A percentile compares a stretch with the other conserved stretches of the same genome.
These are phyloP conservation scores for Halichoerus grypus DNA, from an alignment of 2,113 vertebrate genomes.

Conservation along the genomic window DNA sequence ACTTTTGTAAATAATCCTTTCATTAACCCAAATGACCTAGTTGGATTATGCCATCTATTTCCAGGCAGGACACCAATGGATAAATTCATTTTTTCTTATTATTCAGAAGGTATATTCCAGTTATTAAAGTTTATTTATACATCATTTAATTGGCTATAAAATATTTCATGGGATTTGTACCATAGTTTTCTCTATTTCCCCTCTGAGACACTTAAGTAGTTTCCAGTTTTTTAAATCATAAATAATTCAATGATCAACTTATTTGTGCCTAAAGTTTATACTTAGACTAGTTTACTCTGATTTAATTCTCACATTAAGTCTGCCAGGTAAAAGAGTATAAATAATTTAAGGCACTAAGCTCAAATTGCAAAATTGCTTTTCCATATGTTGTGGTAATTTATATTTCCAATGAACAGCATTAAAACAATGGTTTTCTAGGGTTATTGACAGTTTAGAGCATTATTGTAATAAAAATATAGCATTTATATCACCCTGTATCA, in stretches of 20 bases:
- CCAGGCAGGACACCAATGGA: not conserved
- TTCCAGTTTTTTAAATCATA: not conserved
- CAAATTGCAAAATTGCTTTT: not conserved
- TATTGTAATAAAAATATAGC: not conserved
- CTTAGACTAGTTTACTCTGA: not conserved
- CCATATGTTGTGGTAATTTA: not conserved
- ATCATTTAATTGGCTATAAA: not conserved
- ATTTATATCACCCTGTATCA: not conserved
- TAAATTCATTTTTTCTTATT: not conserved
- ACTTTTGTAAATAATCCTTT: not conserved
- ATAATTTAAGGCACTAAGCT: conserved; percentile 8
- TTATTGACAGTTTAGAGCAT: not conserved
- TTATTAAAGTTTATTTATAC: not conserved
- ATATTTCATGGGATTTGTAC: not conserved
- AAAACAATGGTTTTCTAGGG: not conserved
- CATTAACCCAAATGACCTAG: not conserved
- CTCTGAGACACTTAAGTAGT: not conserved
- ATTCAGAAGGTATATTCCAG: not conserved
- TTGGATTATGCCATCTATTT: not conserved
- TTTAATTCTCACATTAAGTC: conserved; percentile 17
- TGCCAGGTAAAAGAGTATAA: not conserved
- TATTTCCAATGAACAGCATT: not conserved
- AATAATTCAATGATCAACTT: not conserved
- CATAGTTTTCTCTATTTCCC: not conserved
- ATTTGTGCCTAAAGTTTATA: not conserved